phyloP scores from a whole-genome alignment of 2,888 invertebrate genomes.

The Oxycera nigricornis region DNA sequence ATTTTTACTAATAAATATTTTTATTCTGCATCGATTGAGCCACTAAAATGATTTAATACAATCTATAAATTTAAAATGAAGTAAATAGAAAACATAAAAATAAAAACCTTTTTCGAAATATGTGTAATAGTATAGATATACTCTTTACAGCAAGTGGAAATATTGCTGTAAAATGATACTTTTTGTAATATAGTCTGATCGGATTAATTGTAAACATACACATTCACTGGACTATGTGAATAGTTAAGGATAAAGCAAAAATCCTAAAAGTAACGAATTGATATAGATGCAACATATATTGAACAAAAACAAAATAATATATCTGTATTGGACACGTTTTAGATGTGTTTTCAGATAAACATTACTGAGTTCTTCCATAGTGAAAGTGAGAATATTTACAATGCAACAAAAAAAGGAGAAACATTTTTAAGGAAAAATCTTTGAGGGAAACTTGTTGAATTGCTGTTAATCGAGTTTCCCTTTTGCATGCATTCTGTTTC shows the following conservation, averaged over 20 bases:
- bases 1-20: neutral
- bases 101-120: conserved; percentile 5
- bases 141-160: neutral
- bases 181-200: conserved; percentile 4
- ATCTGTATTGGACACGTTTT: neutral
- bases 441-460: neutral
- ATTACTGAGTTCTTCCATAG: conserved; percentile 35
- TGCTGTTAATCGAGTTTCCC: neutral
- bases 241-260: neutral
- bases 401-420: conserved; percentile 43
- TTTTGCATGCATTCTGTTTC: neutral
- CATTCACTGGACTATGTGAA: neutral
- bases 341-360: neutral
- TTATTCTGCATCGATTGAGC: conserved; percentile 1
- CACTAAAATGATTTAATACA: neutral
- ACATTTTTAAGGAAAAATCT: neutral
- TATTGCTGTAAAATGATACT: neutral
- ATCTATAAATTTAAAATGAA: neutral
- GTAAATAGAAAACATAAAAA: neutral
- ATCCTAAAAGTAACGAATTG: neutral
- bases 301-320: conserved; percentile 1
- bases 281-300: neutral
- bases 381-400: conserved; percentile 47
- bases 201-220: neutral
- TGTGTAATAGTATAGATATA: neutral